Base-by-base conservation (phyloP, 2,888 invertebrate genomes). In the Acanthosoma haemorrhoidale region DNA sequence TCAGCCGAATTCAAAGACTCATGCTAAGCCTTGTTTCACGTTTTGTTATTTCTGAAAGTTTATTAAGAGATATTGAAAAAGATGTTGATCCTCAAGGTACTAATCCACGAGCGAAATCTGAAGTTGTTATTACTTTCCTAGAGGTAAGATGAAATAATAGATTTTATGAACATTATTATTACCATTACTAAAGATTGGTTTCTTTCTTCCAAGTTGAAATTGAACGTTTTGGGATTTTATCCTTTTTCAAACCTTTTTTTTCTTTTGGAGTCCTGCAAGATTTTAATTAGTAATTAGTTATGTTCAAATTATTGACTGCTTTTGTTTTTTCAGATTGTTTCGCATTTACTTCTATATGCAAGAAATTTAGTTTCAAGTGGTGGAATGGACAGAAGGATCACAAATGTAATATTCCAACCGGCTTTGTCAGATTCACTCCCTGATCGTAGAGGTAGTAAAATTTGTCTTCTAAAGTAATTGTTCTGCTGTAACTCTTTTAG, bases 21-120 rank as follows among this genome's bases (percentile, higher is more conserved):
- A 88, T 92, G 87, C 79, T 93, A 69, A 85, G 87, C 0, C 82
- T 94, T 64, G 83, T 93, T 73, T 86, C 89, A 3, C 84, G 89
- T 72, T 94, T 92, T 78, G 81, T 84, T 6, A 77, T 85, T 1
- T 80, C 81, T 72, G 82, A 83, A 73, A 76, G 74, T 32, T 59
- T 74, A 4, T 66, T 75, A 15, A 72, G 73, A 57, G 75, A 74
- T 29, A 66, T 75, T 18, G 72, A 70, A 31, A 73, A 71, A 57
- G 72, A 74, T 34, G 74, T 66, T 13, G 70, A 71, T 43, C 60
- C 63, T 3, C 67, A 70, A 29, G 57, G 60, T 36, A 67, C 57
- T 16, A 69, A 74, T 38, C 68, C 72, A 11, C 61, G 68, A 57
- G 67, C 39, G 4, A 71, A 71, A 43, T 70, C 73, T 32, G 73